These are phyloP conservation scores for Holotrichia oblita DNA, from an alignment of 1,140 invertebrate species.

Conservation along the genomic window DNA sequence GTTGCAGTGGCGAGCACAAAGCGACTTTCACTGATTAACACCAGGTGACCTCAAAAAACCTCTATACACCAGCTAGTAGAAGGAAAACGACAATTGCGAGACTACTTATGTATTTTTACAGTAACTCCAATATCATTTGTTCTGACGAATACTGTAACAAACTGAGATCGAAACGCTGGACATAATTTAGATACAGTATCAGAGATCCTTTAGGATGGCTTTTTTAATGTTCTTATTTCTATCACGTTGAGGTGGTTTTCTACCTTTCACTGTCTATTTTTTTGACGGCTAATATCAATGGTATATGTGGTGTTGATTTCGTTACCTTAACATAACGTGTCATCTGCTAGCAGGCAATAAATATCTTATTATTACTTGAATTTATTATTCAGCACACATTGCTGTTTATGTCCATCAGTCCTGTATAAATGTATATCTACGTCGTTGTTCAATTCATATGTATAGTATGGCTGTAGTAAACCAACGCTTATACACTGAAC, in stretches of 20 bases:
- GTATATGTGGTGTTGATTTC: background rate
- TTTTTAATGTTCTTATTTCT: no score
- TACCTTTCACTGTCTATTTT: no score
- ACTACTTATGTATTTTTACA: no score
- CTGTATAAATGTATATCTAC: background rate
- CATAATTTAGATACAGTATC: no score
- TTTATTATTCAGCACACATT: background rate
- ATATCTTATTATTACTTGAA: slow-evolving; percentile 5
- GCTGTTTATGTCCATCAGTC: background rate
- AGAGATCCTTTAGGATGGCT: no score
- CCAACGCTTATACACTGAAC: background rate
- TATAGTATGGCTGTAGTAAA: background rate
- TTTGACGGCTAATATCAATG: background rate
- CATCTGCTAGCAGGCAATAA: background rate
- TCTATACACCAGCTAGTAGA: background rate
- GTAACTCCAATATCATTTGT: no score
- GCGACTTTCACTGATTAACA: slow-evolving; percentile 16
- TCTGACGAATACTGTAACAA: no score
- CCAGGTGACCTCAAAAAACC: background rate
- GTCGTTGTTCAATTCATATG: background rate
- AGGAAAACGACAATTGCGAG: background rate
- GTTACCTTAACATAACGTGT: background rate
- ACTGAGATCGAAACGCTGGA: no score
- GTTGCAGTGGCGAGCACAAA: background rate
- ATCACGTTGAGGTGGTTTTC: no score